Percentiles rank a stretch among this genome's conserved stretches.
These are phyloP conservation scores for Cantharis nigra DNA, from an alignment of 2,888 invertebrate genomes.

Conservation along the genomic window DNA sequence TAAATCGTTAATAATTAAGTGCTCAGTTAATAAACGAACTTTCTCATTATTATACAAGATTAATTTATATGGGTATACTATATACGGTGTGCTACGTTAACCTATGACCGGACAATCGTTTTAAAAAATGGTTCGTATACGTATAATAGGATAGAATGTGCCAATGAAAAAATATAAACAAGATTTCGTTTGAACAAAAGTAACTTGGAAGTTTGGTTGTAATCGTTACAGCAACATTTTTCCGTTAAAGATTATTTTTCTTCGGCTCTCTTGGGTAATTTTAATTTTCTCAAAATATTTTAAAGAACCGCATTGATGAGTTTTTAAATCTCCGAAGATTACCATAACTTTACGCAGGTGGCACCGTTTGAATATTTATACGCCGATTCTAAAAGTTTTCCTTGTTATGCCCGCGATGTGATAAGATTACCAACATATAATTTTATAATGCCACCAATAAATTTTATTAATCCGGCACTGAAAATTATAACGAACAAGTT, in stretches of 20 bases:
- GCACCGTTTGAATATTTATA: conserved; percentile 30
- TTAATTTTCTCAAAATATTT: neutral
- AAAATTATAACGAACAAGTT: conserved; percentile 20
- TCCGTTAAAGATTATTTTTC: neutral
- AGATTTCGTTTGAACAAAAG: neutral
- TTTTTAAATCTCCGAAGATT: conserved; percentile 6
- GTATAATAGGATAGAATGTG: conserved; percentile 6
- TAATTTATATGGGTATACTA: neutral
- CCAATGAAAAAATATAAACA: conserved; percentile 12
- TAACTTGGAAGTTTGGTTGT: neutral
- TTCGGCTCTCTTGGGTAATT: neutral
- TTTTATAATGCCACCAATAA: conserved; percentile 33
- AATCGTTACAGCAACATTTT: neutral
- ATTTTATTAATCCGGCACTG: conserved; percentile 32
- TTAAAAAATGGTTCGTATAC: neutral
- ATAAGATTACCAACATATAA: conserved; percentile 26
- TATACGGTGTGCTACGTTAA: neutral
- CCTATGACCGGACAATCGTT: conserved; percentile 15
- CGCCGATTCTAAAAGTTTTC: conserved; percentile 22
- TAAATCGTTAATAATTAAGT: conserved; percentile 7
- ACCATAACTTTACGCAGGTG: conserved; percentile 28
- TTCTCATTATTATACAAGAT: neutral
- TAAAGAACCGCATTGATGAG: conserved; percentile 1
- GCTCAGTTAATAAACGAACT: neutral
- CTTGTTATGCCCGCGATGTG: conserved; percentile 27